Base-by-base conservation (phyloP, 2,113 vertebrate species). In the Symphodus melops region DNA sequence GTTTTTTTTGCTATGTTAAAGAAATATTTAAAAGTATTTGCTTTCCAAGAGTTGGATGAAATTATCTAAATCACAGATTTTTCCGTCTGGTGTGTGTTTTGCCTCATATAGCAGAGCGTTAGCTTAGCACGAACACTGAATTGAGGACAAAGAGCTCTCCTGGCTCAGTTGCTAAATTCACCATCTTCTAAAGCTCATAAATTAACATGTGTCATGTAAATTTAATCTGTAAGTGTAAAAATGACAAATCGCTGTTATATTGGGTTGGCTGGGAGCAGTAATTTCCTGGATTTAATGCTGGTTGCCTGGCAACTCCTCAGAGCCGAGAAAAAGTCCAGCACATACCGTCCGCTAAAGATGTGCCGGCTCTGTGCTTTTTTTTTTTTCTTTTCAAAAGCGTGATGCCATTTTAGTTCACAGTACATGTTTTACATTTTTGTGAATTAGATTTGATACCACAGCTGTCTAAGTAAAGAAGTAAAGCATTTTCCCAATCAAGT, bases 171-270 rank as follows among this genome's bases (percentile, higher is more conserved):
- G 20, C 48, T n/a, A 20, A 51, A 51, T 20, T 11, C 42, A 44
- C 42, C 42, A 16, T 44, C 42, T 14, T 14, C 42, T 44, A 14
- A 44, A 44, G 42, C 42, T 44, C 42, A 51, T 51, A 51, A 51
- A 51, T 51, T 14, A 51, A 51, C 48, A 51, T n/a, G 19, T 51
- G 17, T 51, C 48, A 51, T 51, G 19, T 51, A 51, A 51, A 51
- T 51, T 51, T 51, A 51, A 51, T 51, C 48, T 51, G 19, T 51
- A 51, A 51, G 48, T 51, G 48, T 51, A 51, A 51, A 48, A 51
- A 51, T 51, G 48, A 51, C 48, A 51, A 51, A 51, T 51, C 8
- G 48, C 8, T 8, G 7, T 51, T 51, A n/a, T 51, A 51, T 51
- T 19, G 19, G 48, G 48, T 20, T 51, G 48, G 48, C 48, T 51